phyloP scores from a whole-genome alignment of 2,113 vertebrate species.

The Misgurnus mizolepis region DNA sequence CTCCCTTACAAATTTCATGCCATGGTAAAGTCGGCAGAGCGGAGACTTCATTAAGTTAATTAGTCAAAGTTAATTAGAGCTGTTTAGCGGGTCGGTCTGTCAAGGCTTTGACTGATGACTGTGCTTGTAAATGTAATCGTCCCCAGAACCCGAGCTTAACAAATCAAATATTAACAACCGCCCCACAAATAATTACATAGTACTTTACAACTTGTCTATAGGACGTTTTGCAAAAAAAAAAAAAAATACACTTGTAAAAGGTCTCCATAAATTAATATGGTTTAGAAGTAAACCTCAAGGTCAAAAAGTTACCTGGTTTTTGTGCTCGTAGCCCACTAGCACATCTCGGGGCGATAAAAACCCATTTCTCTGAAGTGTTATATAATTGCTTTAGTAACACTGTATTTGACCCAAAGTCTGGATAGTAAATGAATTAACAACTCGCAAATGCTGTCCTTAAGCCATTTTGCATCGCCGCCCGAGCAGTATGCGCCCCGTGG shows the following conservation, averaged over 20 bases:
- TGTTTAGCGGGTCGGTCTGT: conserved; percentile 82
- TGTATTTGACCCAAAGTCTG: conserved; percentile 62
- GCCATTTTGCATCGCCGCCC: conserved; percentile 59
- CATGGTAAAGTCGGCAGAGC: conserved; percentile 79
- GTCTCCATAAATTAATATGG: background rate
- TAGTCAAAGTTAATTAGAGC: conserved; percentile 87
- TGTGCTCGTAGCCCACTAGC: background rate
- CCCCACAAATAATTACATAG: conserved; percentile 42
- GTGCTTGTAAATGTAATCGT: conserved; percentile 82
- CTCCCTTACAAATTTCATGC: conserved; percentile 83
- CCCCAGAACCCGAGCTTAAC: conserved; percentile 72
- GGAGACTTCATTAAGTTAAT: conserved; percentile 90
- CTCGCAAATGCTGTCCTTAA: conserved; percentile 63
- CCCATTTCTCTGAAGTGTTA: conserved; percentile 34
- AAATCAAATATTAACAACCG: conserved; percentile 67
- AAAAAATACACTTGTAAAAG: background rate
- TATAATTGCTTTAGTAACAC: conserved; percentile 56
- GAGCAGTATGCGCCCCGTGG: conserved; percentile 67
- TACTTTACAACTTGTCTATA: background rate
- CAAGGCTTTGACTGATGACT: conserved; percentile 82
- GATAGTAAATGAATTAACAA: conserved; percentile 55
- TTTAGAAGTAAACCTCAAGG: conserved; percentile 38
- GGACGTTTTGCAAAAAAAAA: background rate
- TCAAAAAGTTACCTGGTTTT: conserved; percentile 32
- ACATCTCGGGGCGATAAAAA: conserved; percentile 39